These are phyloP conservation scores for Linepithema humile DNA, from an alignment of 1,140 invertebrate genomes.

Conservation along the genomic window DNA sequence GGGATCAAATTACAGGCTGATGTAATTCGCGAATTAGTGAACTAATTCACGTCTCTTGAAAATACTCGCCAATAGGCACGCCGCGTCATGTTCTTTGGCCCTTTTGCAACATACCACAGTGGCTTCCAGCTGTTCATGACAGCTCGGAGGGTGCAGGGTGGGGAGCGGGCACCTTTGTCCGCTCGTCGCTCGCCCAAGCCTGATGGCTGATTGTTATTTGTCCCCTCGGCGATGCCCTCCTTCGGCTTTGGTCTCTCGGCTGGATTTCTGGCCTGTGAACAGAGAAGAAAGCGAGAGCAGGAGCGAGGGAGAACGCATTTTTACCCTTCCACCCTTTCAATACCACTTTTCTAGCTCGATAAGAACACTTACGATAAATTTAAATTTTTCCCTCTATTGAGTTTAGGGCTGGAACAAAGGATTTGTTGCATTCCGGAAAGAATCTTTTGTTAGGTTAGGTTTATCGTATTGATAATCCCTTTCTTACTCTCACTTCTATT, in stretches of 20 bases:
- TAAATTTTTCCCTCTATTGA: too few species aligned
- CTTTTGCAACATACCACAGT: not conserved
- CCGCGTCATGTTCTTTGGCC: not conserved
- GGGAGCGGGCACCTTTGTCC: conserved; percentile 37
- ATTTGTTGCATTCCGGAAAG: too few species aligned
- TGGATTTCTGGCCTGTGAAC: not conserved
- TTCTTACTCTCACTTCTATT: too few species aligned
- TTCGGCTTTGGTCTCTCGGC: conserved; percentile 6
- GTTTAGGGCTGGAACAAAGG: too few species aligned
- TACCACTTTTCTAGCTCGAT: conserved; percentile 2
- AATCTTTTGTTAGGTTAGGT: too few species aligned
- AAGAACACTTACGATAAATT: not conserved
- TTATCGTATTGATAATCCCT: too few species aligned
- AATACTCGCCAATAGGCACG: too few species aligned
- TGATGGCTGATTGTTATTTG: conserved; percentile 35
- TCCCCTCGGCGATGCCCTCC: conserved; percentile 7
- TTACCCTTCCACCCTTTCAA: conserved; percentile 9
- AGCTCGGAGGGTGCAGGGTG: conserved; percentile 18
- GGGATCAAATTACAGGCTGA: too few species aligned
- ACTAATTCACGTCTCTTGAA: too few species aligned
- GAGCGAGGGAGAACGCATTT: not conserved
- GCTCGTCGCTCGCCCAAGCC: conserved; percentile 13
- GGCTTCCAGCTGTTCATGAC: conserved; percentile 53
- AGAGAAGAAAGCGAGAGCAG: not conserved
- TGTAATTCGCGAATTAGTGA: too few species aligned